Evolutionary conservation across 2,888 invertebrate species (phyloP).

Genomic region (Hartigia nigra): DNA sequence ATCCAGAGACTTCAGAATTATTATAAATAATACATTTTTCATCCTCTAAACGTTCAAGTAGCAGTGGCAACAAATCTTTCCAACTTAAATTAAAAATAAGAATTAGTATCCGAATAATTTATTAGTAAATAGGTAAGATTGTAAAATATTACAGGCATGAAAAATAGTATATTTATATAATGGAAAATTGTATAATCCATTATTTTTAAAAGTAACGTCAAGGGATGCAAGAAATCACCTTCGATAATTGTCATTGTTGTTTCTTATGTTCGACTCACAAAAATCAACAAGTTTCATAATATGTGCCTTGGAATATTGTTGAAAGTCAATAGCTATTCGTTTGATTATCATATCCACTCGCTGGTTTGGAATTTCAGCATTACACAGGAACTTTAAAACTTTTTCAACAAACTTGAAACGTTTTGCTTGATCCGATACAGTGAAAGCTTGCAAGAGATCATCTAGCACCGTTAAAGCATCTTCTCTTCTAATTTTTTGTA

Average conservation of each 20-base stretch:
- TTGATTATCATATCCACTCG: constrained; percentile 68
- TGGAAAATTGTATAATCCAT: background rate
- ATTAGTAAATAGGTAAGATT: background rate
- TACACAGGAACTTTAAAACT: constrained; percentile 63
- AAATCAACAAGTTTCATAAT: constrained; percentile 70
- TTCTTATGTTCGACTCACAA: constrained; percentile 69
- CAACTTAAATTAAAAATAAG: constrained; percentile 67
- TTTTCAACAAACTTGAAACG: constrained; percentile 53
- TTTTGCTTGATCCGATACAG: constrained; percentile 47
- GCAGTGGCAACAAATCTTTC: constrained; percentile 76
- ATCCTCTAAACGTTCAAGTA: constrained; percentile 69
- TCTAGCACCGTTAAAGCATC: constrained; percentile 54
- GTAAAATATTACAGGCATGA: background rate
- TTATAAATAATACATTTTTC: constrained; percentile 70
- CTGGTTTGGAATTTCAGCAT: constrained; percentile 59
- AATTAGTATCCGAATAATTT: background rate
- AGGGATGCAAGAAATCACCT: constrained; percentile 53
- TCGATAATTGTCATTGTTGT: constrained; percentile 67
- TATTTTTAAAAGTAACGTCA: background rate
- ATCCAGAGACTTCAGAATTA: constrained; percentile 71
- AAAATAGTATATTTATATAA: background rate
- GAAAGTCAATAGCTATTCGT: constrained; percentile 67
- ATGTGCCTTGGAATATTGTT: constrained; percentile 68
- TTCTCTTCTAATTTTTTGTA: constrained; percentile 42
- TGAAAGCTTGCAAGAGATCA: constrained; percentile 51